Conservation (phyloP, 2,797 vertebrate species). For the Phoebastria nigripes region DNA sequence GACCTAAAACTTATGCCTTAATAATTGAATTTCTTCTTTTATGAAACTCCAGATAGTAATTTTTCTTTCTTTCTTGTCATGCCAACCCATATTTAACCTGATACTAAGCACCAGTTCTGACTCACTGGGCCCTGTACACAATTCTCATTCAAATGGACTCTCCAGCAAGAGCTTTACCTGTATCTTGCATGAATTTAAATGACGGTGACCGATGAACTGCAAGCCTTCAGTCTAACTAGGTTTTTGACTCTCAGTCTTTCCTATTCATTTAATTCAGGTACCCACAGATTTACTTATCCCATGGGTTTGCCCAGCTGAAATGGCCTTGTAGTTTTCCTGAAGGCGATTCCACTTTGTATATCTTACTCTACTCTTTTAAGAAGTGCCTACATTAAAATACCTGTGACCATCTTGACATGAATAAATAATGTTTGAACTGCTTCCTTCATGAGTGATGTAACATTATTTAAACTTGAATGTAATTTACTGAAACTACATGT, state of each 20-base stretch:
- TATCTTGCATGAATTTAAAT: neutral
- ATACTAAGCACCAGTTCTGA: neutral
- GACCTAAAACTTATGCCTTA: neutral
- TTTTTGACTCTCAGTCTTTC: neutral
- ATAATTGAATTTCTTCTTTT: neutral
- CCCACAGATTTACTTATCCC: neutral
- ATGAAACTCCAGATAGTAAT: neutral
- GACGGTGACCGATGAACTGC: neutral
- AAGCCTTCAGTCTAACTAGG: neutral
- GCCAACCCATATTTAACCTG: neutral
- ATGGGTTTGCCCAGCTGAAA: neutral
- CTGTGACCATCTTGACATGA: neutral
- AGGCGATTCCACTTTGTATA: fast-evolving
- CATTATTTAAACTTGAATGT: neutral
- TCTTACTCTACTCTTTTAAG: neutral
- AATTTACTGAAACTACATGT: neutral
- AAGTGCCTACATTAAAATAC: neutral
- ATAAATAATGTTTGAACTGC: neutral
- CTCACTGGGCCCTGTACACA: neutral
- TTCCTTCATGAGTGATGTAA: neutral
- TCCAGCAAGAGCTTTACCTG: neutral
- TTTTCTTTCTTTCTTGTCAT: neutral
- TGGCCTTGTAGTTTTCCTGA: neutral
- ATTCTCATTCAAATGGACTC: neutral
- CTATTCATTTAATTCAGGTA: neutral